Base-by-base conservation (phyloP, 1,140 invertebrate species). In the Trichomalopsis sarcophagae region DNA sequence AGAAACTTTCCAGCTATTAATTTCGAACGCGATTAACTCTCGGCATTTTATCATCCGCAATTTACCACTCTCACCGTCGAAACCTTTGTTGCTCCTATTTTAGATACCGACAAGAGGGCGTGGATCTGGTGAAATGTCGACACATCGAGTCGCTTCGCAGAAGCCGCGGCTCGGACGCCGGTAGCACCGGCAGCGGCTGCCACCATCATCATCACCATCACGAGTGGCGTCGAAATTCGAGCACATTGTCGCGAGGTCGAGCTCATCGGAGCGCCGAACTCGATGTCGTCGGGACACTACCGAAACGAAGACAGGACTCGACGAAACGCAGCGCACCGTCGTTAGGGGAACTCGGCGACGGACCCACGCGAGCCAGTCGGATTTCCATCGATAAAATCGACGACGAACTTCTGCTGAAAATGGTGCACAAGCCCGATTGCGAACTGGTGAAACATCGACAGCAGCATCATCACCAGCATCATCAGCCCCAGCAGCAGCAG, bases 361-460 rank as follows among this genome's bases (percentile, higher is more conserved):
- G 69, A 14, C 81, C 80, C 17, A 81, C 82, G 0, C 84, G 66
- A 69, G 87, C 47, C 78, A 87, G 27, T 85, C 89, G 83, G 74
- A 86, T 76, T 82, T 88, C 55, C 81, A 89, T 84, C 68, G 85
- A 89, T 14, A 44, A 82, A 30, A 85, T 82, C 66, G 83, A 88
- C 44, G 88, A 91, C 77, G 89, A 91, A 71, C 33, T 91, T 2
- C 50, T 91, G 14, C 87, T 89, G 76, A 90, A 91, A 86, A 87
- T 91, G 30, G 73, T 89, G 11, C 92, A 93, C 85, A 92, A 92
- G 33, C 90, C 91, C 1, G 88, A 91, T 68, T 92, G 92, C 78
- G 89, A 92, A 55, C 17, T 79, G 1, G 62, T 81, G 1, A 85
- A 81, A 21, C 83, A 75, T 50, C 69, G 74, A 7, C 78, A 85